Evolutionary conservation across 2,888 invertebrate genomes (phyloP), one percentile per base, ranked within the genome.

Genomic region (Rotaria socialis): DNA sequence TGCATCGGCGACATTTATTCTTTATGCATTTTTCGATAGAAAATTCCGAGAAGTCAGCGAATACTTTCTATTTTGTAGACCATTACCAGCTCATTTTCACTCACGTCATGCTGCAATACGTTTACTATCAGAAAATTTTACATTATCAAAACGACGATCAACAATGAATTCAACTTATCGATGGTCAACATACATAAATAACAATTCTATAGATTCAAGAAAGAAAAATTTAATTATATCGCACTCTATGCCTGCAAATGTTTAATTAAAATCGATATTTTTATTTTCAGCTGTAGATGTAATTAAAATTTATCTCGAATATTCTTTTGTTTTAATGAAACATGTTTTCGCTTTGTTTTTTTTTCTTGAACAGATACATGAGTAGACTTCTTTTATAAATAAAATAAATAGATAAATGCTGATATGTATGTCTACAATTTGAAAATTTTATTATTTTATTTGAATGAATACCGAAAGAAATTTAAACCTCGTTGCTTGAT

Each of bases 1-100:
- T 80, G 80, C 80, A 80, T 80, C 80, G n/a, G 47, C 80, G 11
- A 47, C 47, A 80, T 80, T 80, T 80, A 80, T 80, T n/a, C 24
- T 80, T 11, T 80, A 80, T 47, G 43, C 80, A 0, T 80, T 80
- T 80, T 80, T 80, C 19, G 80, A 47, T n/a, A 43, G 19, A 35
- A 67, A 67, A 35, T 67, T 67, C 35, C 67, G 67, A 35, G 35
- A 67, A 80, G 80, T 80, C 19, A 24, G 67, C 1, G 5, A 67
- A 67, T 67, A 67, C 19, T 67, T 67, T 67, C 19, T 67, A 11
- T 67, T 67, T 41, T 67, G 67, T 35, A 16, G 7, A 67, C 67
- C 67, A 27, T 67, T 67, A 35, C 67, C 67, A 16, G 35, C 35
- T 35, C 5, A 7, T 67, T 67, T 67, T 35, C 35, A 67, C 19